Evolutionary conservation across 1,140 invertebrate genomes (phyloP), one percentile per base, ranked within the genome.

Genomic region (Drosophila lacteicornis): DNA sequence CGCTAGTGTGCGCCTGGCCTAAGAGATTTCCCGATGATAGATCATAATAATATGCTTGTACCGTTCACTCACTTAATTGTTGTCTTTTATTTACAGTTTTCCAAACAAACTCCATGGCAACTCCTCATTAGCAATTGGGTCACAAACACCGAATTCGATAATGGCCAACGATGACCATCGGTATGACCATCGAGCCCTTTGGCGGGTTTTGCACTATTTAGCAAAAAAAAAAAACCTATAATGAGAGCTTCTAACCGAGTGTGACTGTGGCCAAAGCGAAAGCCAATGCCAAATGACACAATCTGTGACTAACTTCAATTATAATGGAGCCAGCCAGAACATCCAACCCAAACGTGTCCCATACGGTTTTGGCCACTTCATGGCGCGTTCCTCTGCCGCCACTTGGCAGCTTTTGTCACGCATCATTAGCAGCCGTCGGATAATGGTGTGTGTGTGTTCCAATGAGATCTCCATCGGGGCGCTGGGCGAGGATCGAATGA

Each of bases 291-390:
- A 69, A 60, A 67, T 42, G 63, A 68, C 62, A 70, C 19, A 22
- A 76, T 62, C 75, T 78, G 83, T 87, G 63, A 75, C 82, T 82
- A 82, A 81, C 80, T 57, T 65, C 70, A 66, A 53, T 47, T 53
- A 69, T 75, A 75, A 60, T 58, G 55, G 27, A 25, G 53, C 36
- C 19, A 22, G 63, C 30, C 50, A 40, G 40, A 59, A 77, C 75
- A 62, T 50, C 50, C 65, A 66, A 57, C 47, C 50, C 82, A 69
- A 50, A 77, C 75, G 58, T 75, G 68, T 47, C n/a, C 45, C 51
- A 75, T 51, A 63, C 40, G 65, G 4, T 78, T 88, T 88, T 83
- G 73, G 84, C 60, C 80, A 80, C 70, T 62, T 82, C 75, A 77
- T 82, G 66, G 22, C 73, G 17, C 55, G 27, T n/a, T 60, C 38